Evolutionary conservation across 2,113 vertebrate species (phyloP), one percentile per base, ranked within the genome.

Genomic region (Lasiurus cinereus): DNA sequence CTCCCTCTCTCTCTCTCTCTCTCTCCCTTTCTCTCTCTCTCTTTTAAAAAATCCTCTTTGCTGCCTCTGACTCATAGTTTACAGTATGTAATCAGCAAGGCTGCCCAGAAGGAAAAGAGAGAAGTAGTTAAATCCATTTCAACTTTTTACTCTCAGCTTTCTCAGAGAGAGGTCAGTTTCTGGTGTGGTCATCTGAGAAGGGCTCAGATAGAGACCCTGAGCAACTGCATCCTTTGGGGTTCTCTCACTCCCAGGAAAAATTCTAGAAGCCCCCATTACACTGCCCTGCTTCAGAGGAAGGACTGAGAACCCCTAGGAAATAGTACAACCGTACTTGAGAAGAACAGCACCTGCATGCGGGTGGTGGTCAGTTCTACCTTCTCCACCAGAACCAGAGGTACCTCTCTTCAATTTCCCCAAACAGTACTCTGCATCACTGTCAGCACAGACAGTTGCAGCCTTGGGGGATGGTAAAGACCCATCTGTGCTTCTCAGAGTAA

Each of bases 11-110:
- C 39, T 39, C 39, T 39, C 39, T 96, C 84, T 82, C 83, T 56
- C 18, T 56, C 18, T 56, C 7, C 21, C 52, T 19, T 16, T 54
- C 52, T 54, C 54, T 22, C 19, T 56, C 19, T 56, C 54, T 56
- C 24, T 39, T 36, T 36, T 2, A 56, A 54, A 36, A 6, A 67
- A 54, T 46, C 80, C 36, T 87, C 31, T 52, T 88, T 93, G 78
- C 70, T 93, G 96, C 93, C 94, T 93, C 93, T 98, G 96, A 98
- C 96, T 97, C 96, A 97, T 11, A 62, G 67, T 78, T 56, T 91
- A 95, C 95, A 76, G 90, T 95, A 72, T 97, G 80, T 66, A 97
- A 62, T 78, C 36, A 94, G 69, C 74, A 92, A 93, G 91, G 29
- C 93, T 96, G 85, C 83, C 18, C 86, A 95, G 67, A 93, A 94